These are phyloP conservation scores for Clarias gariepinus DNA, from an alignment of 2,113 vertebrate species.

Conservation along the genomic window DNA sequence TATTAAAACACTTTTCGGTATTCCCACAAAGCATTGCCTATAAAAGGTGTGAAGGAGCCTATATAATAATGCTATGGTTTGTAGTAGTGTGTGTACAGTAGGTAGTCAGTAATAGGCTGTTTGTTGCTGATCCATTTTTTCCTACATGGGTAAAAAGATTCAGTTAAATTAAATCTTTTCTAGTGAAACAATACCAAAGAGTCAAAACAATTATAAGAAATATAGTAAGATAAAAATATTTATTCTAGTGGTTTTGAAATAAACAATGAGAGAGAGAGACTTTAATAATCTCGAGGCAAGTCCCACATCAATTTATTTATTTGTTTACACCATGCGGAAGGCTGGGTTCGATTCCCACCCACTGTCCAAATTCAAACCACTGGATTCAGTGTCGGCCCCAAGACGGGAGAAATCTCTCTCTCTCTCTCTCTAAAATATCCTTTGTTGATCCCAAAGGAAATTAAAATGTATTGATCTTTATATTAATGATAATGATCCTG, in stretches of 20 bases:
- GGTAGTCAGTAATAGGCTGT: not conserved
- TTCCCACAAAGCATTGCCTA: not conserved
- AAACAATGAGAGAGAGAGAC: not conserved
- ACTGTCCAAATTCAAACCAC: too few species aligned
- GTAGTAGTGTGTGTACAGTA: not conserved
- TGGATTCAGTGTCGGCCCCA: too few species aligned
- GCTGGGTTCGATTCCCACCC: too few species aligned
- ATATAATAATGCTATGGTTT: not conserved
- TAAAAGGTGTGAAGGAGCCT: not conserved
- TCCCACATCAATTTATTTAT: too few species aligned
- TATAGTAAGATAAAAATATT: not conserved
- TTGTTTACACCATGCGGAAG: too few species aligned
- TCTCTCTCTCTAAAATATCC: too few species aligned
- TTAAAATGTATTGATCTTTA: too few species aligned
- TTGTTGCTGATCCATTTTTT: not conserved
- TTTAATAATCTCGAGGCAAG: too few species aligned
- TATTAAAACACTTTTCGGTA: not conserved
- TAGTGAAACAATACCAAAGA: not conserved
- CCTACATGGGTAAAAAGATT: not conserved
- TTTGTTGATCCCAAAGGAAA: too few species aligned
- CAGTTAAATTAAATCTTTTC: too few species aligned
- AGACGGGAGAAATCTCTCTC: too few species aligned
- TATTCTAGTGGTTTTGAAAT: not conserved
- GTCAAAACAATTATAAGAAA: not conserved
- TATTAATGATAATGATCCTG: too few species aligned